Evolutionary conservation across 2,888 invertebrate genomes (phyloP), one percentile per base, ranked within the genome.

Genomic region (Neocrepidodera transversa): DNA sequence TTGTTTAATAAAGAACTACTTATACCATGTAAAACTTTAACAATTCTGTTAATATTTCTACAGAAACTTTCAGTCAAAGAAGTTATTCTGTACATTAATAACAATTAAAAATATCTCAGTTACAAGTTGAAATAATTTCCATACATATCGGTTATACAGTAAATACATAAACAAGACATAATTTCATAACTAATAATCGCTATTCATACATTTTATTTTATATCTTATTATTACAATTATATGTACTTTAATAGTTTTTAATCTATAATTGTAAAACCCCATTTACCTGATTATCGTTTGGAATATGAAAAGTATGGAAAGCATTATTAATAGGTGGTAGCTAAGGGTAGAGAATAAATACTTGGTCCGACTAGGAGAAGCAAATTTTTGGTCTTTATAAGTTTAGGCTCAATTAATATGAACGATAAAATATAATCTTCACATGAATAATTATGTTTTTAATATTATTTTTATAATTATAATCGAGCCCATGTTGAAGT

Each of bases 21-120:
- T 68, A 68, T 73, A 71, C 71, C 71, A 72, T 73, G 70, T 71
- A 72, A 73, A 72, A 72, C 70, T 72, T 71, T 64, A 73, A 73
- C 73, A 73, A 73, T 68, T 69, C 63, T 69, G 61, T 65, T 56
- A 58, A 64, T 66, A 68, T 66, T 63, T 67, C 69, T 69, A 68
- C 58, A 60, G 58, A 63, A 49, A 59, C 55, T 65, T 59, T 70
- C 68, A 71, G 68, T 69, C 70, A 66, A 67, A 68, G 63, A 67
- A 62, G 60, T 63, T 6, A 23, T 66, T 66, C 65, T 69, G 60
- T 67, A 67, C 65, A 68, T 53, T 52, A 56, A 49, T 55, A 64
- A 64, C 52, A 62, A 59, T 54, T 35, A 52, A 43, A 56, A 58
- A 59, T 16, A 36, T 28, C 11, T 35, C 32, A 16, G 18, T 47